phyloP scores from a whole-genome alignment of 1,140 invertebrate genomes.

The Camponotus pennsylvanicus region DNA sequence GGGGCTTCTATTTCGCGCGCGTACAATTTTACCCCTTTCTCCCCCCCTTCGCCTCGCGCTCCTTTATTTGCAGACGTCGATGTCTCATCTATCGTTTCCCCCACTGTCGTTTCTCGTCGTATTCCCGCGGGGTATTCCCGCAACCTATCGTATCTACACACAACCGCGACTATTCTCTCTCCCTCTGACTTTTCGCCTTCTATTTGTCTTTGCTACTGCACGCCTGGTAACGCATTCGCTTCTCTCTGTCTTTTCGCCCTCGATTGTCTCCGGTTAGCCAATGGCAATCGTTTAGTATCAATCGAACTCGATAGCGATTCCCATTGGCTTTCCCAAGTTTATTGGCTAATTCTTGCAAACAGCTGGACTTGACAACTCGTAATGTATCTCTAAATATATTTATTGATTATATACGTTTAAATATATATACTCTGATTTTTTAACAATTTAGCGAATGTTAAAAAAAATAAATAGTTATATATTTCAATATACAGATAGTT shows the following conservation, averaged over 20 bases:
- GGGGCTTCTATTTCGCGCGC: constrained; percentile 10
- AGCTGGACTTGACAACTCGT: neutral
- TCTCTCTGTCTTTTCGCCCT: neutral
- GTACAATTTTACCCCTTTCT: no score
- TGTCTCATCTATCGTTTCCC: constrained; percentile 51
- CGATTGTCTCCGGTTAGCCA: neutral
- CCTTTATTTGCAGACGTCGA: constrained; percentile 54
- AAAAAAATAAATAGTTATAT: neutral
- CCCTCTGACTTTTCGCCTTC: constrained; percentile 18
- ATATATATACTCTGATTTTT: constrained; percentile 8
- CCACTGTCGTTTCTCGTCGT: neutral
- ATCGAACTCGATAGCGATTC: constrained; percentile 44
- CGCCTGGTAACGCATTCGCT: neutral
- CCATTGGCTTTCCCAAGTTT: constrained; percentile 29
- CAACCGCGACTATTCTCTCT: constrained; percentile 26
- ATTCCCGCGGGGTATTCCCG: constrained; percentile 17
- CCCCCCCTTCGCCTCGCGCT: neutral
- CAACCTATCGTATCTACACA: neutral
- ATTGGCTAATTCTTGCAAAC: constrained; percentile 18
- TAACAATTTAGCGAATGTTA: neutral
- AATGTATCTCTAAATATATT: constrained; percentile 4
- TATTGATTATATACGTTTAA: constrained; percentile 34
- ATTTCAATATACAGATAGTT: no score
- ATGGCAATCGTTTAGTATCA: constrained; percentile 55
- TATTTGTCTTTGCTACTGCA: constrained; percentile 34